Evolutionary conservation across 2,113 vertebrate species (phyloP).

Genomic region (Toxotes chatareus): DNA sequence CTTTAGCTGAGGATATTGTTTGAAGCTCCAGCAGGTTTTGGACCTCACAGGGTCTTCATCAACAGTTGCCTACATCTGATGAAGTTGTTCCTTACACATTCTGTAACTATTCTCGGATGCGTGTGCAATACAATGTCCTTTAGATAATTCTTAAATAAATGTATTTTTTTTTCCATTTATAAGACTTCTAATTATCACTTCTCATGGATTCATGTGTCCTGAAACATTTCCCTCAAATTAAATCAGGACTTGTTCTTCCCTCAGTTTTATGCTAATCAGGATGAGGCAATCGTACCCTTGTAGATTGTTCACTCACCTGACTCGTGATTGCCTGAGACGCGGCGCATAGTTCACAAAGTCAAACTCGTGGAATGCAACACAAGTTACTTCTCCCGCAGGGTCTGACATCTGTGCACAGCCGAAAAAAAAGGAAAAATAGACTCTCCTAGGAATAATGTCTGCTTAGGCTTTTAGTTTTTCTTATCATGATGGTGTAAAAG

Average conservation of each 20-base stretch:
- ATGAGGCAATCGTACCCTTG: slow-evolving; percentile 44
- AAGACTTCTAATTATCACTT: neutral
- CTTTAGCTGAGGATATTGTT: neutral
- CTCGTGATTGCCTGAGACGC: slow-evolving; percentile 11
- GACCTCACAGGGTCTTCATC: neutral
- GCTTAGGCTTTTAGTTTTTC: neutral
- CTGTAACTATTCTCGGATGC: neutral
- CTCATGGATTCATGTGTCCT: neutral
- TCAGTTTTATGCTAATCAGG: slow-evolving; percentile 41
- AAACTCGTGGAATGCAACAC: slow-evolving; percentile 7
- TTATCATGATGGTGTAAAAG: neutral
- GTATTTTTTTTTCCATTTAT: neutral
- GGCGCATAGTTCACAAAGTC: slow-evolving; percentile 25
- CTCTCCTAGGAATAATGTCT: neutral
- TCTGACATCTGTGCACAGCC: neutral
- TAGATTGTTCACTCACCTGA: slow-evolving; percentile 27
- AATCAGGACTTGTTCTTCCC: slow-evolving; percentile 24
- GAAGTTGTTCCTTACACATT: neutral
- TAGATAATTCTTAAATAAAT: neutral
- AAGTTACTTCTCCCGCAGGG: neutral
- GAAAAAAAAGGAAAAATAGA: neutral
- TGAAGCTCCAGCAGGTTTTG: neutral
- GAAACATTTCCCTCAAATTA: slow-evolving; percentile 11
- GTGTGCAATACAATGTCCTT: too few relatives aligned
- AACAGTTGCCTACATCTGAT: neutral